phyloP scores from a whole-genome alignment of 2,113 vertebrate genomes.

The Balaeniceps rex region DNA sequence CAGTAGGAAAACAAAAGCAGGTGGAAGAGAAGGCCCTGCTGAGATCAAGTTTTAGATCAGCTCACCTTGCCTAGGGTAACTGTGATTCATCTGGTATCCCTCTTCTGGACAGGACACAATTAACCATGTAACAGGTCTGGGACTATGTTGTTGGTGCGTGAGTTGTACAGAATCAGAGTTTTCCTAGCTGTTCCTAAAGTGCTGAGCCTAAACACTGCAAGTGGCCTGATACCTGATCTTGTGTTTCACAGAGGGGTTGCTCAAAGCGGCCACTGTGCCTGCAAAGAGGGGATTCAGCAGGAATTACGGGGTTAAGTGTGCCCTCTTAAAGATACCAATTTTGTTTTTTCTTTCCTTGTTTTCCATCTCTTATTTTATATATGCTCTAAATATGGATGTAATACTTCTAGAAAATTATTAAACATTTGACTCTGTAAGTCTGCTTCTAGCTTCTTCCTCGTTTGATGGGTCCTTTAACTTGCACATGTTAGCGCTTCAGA shows the following conservation, averaged over 20 bases:
- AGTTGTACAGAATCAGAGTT: not conserved
- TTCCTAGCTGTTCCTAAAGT: not conserved
- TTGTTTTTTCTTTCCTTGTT: conserved; percentile 40
- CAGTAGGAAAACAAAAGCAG: conserved; percentile 14
- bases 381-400: conserved; percentile 53
- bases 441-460: not conserved
- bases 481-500: not conserved
- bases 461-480: not conserved
- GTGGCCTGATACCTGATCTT: not conserved
- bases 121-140: not conserved
- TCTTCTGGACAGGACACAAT: conserved; percentile 7
- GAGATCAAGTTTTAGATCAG: conserved; percentile 39
- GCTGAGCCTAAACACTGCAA: not conserved
- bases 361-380: conserved; percentile 64
- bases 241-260: not conserved
- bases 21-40: conserved; percentile 37
- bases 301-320: conserved; percentile 18
- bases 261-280: not conserved
- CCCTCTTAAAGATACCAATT: conserved; percentile 17
- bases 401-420: conserved; percentile 68
- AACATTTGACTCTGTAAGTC: conserved; percentile 69
- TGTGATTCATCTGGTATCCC: not conserved
- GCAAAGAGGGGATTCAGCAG: not conserved
- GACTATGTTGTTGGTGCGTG: not conserved
- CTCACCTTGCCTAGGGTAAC: conserved; percentile 45